A percentile compares a stretch with the other conserved stretches of the same genome.
Conservation (phyloP, 2,797 vertebrate genomes). For the Tachyglossus aculeatus region DNA sequence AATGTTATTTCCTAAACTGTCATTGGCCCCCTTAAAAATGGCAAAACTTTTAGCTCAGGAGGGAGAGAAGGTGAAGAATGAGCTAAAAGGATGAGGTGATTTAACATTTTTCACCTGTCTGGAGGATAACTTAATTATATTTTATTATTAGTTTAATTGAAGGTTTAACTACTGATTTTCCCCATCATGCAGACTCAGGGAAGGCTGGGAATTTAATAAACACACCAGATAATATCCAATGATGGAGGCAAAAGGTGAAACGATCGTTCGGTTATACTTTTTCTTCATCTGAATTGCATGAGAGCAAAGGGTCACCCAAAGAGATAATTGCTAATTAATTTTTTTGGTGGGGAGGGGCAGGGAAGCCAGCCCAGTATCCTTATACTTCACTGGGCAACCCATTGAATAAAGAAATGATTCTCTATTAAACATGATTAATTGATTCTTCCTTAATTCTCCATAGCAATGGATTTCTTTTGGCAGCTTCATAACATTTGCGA, state of each 20-base stretch:
- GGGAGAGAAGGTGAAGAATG: conserved; percentile 5
- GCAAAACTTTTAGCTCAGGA: neutral
- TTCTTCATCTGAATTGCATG: conserved; percentile 49
- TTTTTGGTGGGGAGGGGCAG: conserved; percentile 20
- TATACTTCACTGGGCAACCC: conserved; percentile 22
- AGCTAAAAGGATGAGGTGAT: neutral
- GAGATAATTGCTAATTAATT: conserved; percentile 73
- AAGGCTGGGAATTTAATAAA: conserved; percentile 57
- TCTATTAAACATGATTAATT: conserved; percentile 71
- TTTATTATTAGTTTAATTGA: conserved; percentile 58
- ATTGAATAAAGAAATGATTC: conserved; percentile 50
- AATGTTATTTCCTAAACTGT: no score
- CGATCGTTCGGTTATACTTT: conserved; percentile 52
- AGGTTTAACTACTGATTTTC: conserved; percentile 51
- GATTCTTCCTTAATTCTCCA: conserved; percentile 42
- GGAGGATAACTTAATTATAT: conserved; percentile 49
- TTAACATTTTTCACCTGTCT: conserved; percentile 35
- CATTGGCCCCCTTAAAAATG: conserved; percentile 6
- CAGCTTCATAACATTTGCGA: no score
- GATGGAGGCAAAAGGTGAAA: conserved; percentile 61
- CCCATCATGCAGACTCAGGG: conserved; percentile 26
- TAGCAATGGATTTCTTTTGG: no score
- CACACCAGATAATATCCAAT: conserved; percentile 53
- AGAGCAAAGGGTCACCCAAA: conserved; percentile 55
- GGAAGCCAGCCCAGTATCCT: conserved; percentile 44